These are phyloP conservation scores for Pocillopora verrucosa DNA, from an alignment of 64 coral and sea anemone genomes.

Conservation along the genomic window DNA sequence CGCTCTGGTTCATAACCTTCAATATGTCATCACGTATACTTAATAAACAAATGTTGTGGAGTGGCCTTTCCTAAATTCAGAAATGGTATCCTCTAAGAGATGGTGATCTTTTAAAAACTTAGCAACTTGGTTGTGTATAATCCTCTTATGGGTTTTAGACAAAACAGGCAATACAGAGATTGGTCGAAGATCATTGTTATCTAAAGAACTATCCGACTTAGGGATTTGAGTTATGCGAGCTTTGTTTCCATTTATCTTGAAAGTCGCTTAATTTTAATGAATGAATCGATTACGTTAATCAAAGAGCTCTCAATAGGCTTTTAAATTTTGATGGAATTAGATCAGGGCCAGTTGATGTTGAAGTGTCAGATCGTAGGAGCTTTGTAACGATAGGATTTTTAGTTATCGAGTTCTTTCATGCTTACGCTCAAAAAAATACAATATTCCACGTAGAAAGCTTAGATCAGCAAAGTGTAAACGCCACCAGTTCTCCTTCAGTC, in stretches of 20 bases:
- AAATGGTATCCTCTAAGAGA: neutral
- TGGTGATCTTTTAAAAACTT: neutral
- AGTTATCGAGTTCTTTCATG: too few species aligned
- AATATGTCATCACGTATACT: too few species aligned
- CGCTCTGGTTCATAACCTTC: too few species aligned
- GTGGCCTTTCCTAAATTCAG: too few species aligned
- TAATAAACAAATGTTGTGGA: too few species aligned
- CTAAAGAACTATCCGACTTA: neutral
- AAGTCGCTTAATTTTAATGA: neutral
- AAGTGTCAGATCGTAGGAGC: constrained; percentile 34
- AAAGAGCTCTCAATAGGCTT: neutral
- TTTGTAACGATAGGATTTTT: too few species aligned
- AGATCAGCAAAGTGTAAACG: too few species aligned
- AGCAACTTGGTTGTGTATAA: constrained; percentile 16
- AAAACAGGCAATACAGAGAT: constrained; percentile 32
- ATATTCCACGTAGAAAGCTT: too few species aligned
- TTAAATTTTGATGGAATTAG: constrained; percentile 12
- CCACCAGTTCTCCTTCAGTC: too few species aligned
- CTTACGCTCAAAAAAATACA: too few species aligned
- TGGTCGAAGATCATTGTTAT: constrained; percentile 26
- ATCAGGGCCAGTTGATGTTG: neutral
- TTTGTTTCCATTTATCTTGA: constrained; percentile 27
- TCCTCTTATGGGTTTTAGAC: constrained; percentile 8
- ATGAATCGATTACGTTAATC: neutral
- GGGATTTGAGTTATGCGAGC: constrained; percentile 37